Percentiles rank a stretch among this genome's conserved stretches.
These are phyloP conservation scores for Pseudomyrmex gracilis DNA, from an alignment of 1,140 invertebrate species.

Conservation along the genomic window DNA sequence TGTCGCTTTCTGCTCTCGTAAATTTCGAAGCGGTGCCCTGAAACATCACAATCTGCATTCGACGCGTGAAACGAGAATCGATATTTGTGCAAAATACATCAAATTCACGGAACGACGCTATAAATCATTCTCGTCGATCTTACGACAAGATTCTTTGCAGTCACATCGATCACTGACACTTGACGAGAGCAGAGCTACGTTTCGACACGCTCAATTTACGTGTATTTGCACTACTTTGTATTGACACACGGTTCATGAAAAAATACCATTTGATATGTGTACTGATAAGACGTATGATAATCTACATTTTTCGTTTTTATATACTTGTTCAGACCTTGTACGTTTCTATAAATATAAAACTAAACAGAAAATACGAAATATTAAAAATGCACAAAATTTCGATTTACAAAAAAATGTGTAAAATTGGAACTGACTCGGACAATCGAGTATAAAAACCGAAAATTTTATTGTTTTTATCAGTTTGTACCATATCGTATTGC, in stretches of 20 bases:
- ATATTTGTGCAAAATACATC: conserved; percentile 36
- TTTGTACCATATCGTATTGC: conserved; percentile 14
- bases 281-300: not conserved
- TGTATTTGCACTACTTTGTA: conserved; percentile 12
- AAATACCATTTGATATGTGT: not conserved
- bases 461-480: conserved; percentile 29
- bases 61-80: not conserved
- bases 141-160: not conserved
- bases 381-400: not conserved
- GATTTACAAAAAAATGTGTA: not conserved
- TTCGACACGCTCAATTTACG: not conserved
- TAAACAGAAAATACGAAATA: not conserved
- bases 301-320: conserved; percentile 3
- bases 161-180: not conserved
- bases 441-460: not conserved
- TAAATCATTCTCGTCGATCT: conserved; percentile 2
- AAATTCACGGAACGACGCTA: not conserved
- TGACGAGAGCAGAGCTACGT: not conserved
- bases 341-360: not conserved
- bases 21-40: conserved; percentile 78
- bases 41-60: conserved; percentile 1
- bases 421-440: not conserved
- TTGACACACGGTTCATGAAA: not conserved
- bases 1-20: conserved; percentile 80
- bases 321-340: not conserved